Base-by-base conservation (phyloP, 1,140 invertebrate species). In the Mactra quadrangularis region DNA sequence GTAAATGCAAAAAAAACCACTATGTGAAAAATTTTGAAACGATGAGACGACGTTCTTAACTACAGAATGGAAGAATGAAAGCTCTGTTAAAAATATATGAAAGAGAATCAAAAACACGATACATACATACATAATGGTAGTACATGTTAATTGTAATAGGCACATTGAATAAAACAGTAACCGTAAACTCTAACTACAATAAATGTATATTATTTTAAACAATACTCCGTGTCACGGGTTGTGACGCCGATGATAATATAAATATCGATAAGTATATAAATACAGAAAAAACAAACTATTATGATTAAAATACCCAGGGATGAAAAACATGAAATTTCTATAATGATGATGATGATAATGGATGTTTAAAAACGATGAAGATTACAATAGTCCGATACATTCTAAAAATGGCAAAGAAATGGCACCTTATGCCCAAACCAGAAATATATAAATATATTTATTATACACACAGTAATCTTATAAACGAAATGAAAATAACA, bases 271-370 rank as follows among this genome's bases (percentile, higher is more conserved):
- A n/a, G n/a, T 31, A 68, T 68, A 68, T 50, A 52, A 47, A 68
- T 9, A 68, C 64, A 50, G 45, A 19, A 68, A 41, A 17, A n/a
- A n/a, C n/a, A n/a, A n/a, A n/a, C n/a, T 29, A 19, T 52, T 31
- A 68, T 68, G 38, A 41, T 47, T 68, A 68, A 68, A 62, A 68
- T 68, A 68, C 64, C 64, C 64, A 68, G 41, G 64, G 64, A 68
- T 68, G 52, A 55, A 55, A 19, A 6, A n/a, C n/a, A n/a, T n/a
- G n/a, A n/a, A n/a, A n/a, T n/a, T n/a, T n/a, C n/a, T n/a, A n/a
- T n/a, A n/a, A n/a, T n/a, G n/a, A n/a, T n/a, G n/a, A n/a, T n/a
- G 19, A 19, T 4, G 52, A 19, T 9, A 22, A 64, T 41, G 31
- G 41, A 57, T 27, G 19, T 11, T 33, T 17, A 64, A 62, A 64